Conservation (phyloP, 2,797 vertebrate species). For the Pseudocheirus occidentalis region DNA sequence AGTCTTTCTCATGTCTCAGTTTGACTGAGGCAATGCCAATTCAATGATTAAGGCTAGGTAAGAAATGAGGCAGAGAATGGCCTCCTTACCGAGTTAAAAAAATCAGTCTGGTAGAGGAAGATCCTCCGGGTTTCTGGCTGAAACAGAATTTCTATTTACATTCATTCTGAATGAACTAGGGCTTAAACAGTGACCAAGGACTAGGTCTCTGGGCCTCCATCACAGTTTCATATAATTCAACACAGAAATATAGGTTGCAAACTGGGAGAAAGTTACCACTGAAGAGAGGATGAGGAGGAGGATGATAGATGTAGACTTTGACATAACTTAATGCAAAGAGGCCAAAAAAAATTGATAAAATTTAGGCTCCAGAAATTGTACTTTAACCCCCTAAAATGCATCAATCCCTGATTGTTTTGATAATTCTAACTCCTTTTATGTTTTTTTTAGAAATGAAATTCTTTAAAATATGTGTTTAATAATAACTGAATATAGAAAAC, state of each 20-base stretch:
- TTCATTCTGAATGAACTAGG: no score
- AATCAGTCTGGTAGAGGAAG: no score
- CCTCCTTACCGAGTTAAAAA: no score
- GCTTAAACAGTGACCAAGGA: neutral
- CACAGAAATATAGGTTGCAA: neutral
- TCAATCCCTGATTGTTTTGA: neutral
- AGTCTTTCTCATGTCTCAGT: no score
- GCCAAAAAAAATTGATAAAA: neutral
- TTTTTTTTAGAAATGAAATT: neutral
- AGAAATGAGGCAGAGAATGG: no score
- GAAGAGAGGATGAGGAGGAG: neutral
- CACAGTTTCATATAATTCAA: neutral
- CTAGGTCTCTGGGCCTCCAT: neutral
- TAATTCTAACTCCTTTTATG: neutral
- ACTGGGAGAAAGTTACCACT: neutral
- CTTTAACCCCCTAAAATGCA: neutral
- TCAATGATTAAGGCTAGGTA: no score
- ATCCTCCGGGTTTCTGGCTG: no score
- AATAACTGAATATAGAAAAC: neutral
- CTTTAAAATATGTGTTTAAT: neutral
- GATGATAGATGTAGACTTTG: neutral
- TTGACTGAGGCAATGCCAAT: no score
- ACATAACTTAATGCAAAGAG: neutral
- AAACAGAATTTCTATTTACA: no score
- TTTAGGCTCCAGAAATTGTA: neutral